Evolutionary conservation across 2,888 invertebrate species (phyloP), one percentile per base, ranked within the genome.

Genomic region (Drosophila borborema): DNA sequence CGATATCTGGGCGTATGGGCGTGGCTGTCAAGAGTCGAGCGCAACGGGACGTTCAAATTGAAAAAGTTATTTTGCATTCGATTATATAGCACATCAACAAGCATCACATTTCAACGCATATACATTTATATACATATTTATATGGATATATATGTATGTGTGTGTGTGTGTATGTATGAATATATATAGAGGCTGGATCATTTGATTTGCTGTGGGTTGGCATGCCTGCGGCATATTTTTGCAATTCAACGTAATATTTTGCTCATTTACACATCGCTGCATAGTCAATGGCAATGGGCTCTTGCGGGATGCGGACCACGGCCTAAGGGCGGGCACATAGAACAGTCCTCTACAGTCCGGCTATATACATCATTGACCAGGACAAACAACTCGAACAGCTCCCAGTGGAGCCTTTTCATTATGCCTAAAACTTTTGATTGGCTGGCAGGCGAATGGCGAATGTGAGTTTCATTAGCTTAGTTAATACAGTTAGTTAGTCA

Each of bases 1-100:
- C 28, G 38, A 41, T 49, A 18, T 18, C 6, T 41, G 51, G 34
- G 8, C 4, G 36, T 10, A 43, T 43, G 62, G 53, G 41, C 56
- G 82, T 45, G 51, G 36, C 70, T 48, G 60, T 59, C 69, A 78
- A 71, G 49, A 70, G 70, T 67, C 49, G 60, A 45, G 68, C 65
- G 58, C 53, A 67, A 72, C 72, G 68, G 77, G 72, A 51, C 72
- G 77, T 41, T 55, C 74, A 80, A 90, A 89, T 86, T 81, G 89
- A 86, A 86, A 86, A 90, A 84, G 74, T 80, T 86, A 77, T 70
- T 86, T 90, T 86, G 90, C 89, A 89, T 86, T 86, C 80, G 89
- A 84, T 89, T 86, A 86, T 76, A 89, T 69, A 67, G 66, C 72
- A 63, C 65, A 74, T 77, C 65, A 63, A 63, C 55, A 45, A 12